Conservation (phyloP, 2,888 invertebrate species). For the Melanotus villosus region DNA sequence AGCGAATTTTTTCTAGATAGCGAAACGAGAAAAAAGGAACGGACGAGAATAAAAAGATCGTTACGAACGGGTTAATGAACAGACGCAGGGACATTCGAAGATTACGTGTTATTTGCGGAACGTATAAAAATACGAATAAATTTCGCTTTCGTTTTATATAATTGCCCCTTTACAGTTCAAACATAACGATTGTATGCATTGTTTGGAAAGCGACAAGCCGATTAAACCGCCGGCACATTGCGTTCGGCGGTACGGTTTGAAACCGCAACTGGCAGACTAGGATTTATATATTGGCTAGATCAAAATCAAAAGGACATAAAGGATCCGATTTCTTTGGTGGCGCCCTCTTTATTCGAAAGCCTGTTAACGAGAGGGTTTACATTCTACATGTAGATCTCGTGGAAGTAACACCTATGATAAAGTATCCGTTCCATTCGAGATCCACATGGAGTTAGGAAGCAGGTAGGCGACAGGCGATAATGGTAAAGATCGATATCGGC, state of each 20-base stretch:
- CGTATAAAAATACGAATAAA: not conserved
- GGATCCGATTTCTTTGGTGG: conserved; percentile 10
- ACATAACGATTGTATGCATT: conserved; percentile 3
- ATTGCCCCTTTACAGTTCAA: not conserved
- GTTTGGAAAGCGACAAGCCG: conserved; percentile 14
- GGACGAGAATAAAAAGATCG: not conserved
- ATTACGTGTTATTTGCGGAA: not conserved
- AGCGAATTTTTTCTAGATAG: not conserved
- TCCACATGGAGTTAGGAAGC: conserved; percentile 51
- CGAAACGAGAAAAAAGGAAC: not conserved
- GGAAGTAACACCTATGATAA: conserved; percentile 21
- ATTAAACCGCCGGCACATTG: not conserved
- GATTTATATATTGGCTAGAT: conserved; percentile 6
- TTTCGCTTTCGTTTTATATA: conserved; percentile 1
- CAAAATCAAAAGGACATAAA: conserved; percentile 8
- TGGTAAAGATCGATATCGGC: conserved; percentile 58
- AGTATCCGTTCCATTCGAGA: conserved; percentile 34
- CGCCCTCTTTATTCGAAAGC: not conserved
- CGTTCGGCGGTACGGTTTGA: not conserved
- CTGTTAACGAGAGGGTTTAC: conserved; percentile 12
- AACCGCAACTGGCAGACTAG: not conserved
- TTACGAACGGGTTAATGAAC: not conserved
- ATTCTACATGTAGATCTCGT: conserved; percentile 25
- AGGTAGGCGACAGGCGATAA: conserved; percentile 53
- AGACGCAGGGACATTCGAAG: too few relatives aligned